These are phyloP conservation scores for Tipula unca DNA, from an alignment of 2,888 invertebrate genomes.

Conservation along the genomic window DNA sequence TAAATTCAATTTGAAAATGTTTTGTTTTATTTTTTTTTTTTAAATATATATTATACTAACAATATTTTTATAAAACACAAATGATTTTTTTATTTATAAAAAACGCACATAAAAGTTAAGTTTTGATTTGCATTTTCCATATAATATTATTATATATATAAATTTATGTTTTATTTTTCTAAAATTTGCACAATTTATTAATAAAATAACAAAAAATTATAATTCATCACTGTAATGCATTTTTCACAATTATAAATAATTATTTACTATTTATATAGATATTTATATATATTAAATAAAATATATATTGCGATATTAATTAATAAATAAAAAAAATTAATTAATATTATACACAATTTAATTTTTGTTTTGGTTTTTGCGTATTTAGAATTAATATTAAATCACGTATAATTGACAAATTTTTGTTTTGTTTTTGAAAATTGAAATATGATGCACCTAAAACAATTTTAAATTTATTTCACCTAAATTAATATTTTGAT, in stretches of 20 bases:
- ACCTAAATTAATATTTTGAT: not conserved
- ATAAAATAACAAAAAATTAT: not conserved
- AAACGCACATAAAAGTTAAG: not conserved
- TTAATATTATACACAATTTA: not conserved
- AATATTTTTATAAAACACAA: not conserved
- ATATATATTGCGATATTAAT: not conserved
- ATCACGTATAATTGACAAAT: not conserved
- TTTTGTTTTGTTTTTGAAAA: not conserved
- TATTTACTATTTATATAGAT: not conserved
- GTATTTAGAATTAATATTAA: not conserved
- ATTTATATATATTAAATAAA: not conserved
- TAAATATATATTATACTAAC: not conserved
- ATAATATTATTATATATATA: not conserved
- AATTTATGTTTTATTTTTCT: not conserved
- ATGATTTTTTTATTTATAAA: not conserved
- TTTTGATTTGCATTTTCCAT: conserved; percentile 3
- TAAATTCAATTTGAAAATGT: not conserved
- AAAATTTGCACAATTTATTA: not conserved
- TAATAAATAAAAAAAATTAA: not conserved
- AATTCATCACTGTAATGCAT: conserved; percentile 2
- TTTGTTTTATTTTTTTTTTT: not conserved
- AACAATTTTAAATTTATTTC: not conserved
- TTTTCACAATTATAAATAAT: not conserved
- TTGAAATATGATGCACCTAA: not conserved
- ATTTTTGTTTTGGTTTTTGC: not conserved